Evolutionary conservation across 2,113 vertebrate genomes (phyloP).

Genomic region (Tiliqua scincoides): DNA sequence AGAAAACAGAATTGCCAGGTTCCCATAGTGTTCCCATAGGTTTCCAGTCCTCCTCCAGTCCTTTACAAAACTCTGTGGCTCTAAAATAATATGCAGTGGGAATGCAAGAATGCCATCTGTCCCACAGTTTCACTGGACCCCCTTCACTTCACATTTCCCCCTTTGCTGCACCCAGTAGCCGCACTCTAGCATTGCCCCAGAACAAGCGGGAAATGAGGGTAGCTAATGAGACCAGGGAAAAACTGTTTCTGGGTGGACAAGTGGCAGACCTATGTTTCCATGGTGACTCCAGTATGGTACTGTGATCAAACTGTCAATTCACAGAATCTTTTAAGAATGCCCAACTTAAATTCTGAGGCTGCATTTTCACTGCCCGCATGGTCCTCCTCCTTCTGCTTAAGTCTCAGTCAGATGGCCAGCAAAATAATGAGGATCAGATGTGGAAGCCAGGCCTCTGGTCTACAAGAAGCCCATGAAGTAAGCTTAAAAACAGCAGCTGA

Average conservation of each 20-base stretch:
- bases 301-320: not conserved
- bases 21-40: not conserved
- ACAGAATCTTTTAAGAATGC: not conserved
- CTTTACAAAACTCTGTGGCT: conserved; percentile 19
- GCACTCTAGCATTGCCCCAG: not conserved
- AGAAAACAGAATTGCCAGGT: not conserved
- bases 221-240: not conserved
- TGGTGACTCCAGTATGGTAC: not conserved
- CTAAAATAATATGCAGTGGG: conserved; percentile 2
- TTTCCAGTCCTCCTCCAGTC: conserved; percentile 22
- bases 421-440: not conserved
- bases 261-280: not conserved
- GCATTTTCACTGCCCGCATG: not conserved
- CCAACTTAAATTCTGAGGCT: not conserved
- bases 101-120: conserved; percentile 37
- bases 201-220: not conserved
- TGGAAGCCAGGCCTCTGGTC: not conserved
- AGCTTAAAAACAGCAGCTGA: not conserved
- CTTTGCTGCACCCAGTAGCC: too few relatives aligned
- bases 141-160: not conserved
- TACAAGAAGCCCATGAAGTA: conserved; percentile 15
- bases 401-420: not conserved
- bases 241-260: not conserved
- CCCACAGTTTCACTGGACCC: not conserved
- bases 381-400: not conserved